Base-by-base conservation (phyloP, 1,140 invertebrate genomes). In the Zaprionus ghesquierei region DNA sequence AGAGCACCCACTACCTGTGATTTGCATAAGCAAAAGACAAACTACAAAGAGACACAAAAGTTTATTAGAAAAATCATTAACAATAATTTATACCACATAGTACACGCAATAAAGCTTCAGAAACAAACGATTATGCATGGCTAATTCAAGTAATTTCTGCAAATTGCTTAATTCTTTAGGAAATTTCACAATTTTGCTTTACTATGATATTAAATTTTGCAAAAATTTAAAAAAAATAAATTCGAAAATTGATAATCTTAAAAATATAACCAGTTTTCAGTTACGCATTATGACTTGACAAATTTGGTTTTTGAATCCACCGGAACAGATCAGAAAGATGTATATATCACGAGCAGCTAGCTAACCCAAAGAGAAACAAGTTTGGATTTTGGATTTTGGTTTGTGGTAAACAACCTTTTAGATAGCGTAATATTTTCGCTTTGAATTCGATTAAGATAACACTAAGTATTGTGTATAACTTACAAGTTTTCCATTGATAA, bases 1-100 rank as follows among this genome's bases (percentile, higher is more conserved):
- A 89, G 84, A 89, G 84, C 84, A 89, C 84, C 84, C 84, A 89
- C 84, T 89, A 89, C 69, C 63, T 41, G 31, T 23, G 27, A 89
- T 89, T 89, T 68, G 77, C 79, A 89, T 87, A 89, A 81, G 44
- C 49, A 49, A 70, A 49, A 65, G 20, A 56, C n/a, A 27, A 62
- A 51, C 44, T 27, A 71, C 35, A 63, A 66, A 65, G 50, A 35
- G 18, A 23, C 53, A 51, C 38, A 59, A 66, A 23, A 53, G 55
- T 75, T 69, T 66, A 71, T 69, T 73, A 70, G 49, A 79, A 79
- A 79, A 77, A 71, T 65, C 75, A 77, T 81, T 49, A 55, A 62
- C 20, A 53, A 75, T 46, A 50, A 78, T 63, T 75, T 78, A 20
- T 10, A 44, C 41, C 18, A 46, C 5, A 46, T 5, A 22, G n/a